Conservation (phyloP, 2,797 vertebrate genomes). For the Channa striata region DNA sequence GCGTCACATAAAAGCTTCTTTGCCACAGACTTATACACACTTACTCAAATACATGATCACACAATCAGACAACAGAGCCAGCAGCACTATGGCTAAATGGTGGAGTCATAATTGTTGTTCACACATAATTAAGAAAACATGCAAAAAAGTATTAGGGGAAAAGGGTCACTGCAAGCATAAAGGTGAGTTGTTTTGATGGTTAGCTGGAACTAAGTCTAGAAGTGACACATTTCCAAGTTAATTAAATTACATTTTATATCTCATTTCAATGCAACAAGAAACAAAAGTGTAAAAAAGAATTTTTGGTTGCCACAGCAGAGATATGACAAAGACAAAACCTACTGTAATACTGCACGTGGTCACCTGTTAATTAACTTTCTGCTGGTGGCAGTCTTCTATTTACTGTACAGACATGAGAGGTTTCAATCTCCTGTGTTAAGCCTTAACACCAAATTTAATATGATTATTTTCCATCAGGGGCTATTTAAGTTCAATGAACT, state of each 20-base stretch:
- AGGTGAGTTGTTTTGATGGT: neutral
- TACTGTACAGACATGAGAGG: neutral
- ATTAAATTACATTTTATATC: neutral
- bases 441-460: neutral
- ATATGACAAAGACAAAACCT: neutral
- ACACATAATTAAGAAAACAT: neutral
- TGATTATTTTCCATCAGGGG: no score
- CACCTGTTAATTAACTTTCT: no score
- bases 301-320: neutral
- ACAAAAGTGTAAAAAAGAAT: neutral
- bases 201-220: no score
- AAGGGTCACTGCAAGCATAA: neutral
- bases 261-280: neutral
- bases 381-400: neutral
- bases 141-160: neutral
- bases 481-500: neutral
- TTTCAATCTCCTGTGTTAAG: neutral
- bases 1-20: slow-evolving; percentile 56
- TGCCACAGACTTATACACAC: slow-evolving; percentile 17
- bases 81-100: neutral
- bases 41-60: neutral
- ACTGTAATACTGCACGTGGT: neutral
- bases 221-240: neutral
- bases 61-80: slow-evolving; percentile 6
- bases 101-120: neutral